phyloP scores from a whole-genome alignment of 1,140 invertebrate species.

The Papilio xuthus region DNA sequence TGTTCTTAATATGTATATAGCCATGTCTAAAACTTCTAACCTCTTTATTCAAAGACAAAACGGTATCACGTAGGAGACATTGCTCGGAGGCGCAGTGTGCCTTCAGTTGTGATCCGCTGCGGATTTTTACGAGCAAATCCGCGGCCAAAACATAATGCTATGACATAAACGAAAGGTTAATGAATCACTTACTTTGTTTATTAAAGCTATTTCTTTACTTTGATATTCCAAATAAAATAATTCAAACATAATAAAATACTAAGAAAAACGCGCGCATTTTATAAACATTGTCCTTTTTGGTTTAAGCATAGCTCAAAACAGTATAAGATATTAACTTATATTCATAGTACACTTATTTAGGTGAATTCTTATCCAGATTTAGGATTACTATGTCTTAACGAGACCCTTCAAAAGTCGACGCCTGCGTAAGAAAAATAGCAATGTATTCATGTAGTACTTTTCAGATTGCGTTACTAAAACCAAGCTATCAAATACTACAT shows the following conservation, averaged over 20 bases:
- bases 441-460: neutral
- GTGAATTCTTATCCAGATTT: neutral
- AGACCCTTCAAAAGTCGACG: neutral
- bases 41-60: constrained; percentile 44
- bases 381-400: neutral
- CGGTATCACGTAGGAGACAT: constrained; percentile 70
- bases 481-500: no score
- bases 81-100: constrained; percentile 55
- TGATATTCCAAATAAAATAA: neutral
- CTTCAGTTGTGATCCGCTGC: constrained; percentile 57
- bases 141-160: constrained; percentile 44
- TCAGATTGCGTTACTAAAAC: neutral
- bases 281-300: neutral
- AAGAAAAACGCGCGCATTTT: neutral
- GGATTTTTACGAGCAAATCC: constrained; percentile 74
- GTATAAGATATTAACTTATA: neutral
- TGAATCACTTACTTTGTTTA: constrained; percentile 53
- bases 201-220: constrained; percentile 44
- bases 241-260: no score
- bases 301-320: no score
- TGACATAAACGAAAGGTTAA: constrained; percentile 50
- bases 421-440: neutral
- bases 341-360: neutral
- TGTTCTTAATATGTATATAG: neutral
- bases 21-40: constrained; percentile 44